A percentile compares a stretch with the other conserved stretches of the same genome.
Conservation (phyloP, 1,140 invertebrate genomes). For the Drosophila triauraria region DNA sequence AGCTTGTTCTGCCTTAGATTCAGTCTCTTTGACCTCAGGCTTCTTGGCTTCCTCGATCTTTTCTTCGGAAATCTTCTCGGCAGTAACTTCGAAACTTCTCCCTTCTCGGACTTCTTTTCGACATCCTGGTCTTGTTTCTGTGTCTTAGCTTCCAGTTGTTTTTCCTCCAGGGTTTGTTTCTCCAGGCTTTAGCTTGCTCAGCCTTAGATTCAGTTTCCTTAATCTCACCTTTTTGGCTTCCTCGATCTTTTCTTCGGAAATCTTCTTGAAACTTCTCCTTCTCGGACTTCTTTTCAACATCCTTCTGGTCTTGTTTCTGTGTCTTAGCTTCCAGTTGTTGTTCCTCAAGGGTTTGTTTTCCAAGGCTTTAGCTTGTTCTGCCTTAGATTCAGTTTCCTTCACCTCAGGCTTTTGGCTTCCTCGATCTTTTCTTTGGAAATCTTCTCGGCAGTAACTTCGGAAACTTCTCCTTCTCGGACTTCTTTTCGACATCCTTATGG, state of each 20-base stretch:
- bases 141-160: conserved; percentile 4
- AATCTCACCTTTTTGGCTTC: too few species aligned
- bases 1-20: conserved; percentile 51
- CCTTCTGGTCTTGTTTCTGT: conserved; percentile 7
- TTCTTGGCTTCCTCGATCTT: conserved; percentile 11
- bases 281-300: conserved; percentile 9
- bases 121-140: conserved; percentile 12
- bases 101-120: conserved; percentile 9
- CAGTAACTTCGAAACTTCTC: conserved; percentile 43
- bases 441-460: conserved; percentile 13
- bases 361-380: conserved; percentile 42
- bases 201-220: too few species aligned
- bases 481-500: conserved; percentile 3
- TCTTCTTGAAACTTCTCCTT: conserved; percentile 41
- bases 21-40: neutral
- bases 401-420: conserved; percentile 3
- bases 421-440: conserved; percentile 41
- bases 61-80: conserved; percentile 12
- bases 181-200: too few species aligned
- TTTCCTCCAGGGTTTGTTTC: conserved; percentile 5
- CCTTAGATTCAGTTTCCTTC: conserved; percentile 24
- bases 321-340: conserved; percentile 3
- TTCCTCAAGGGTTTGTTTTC: conserved; percentile 39
- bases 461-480: conserved; percentile 48
- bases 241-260: neutral